Evolutionary conservation across 2,797 vertebrate species (phyloP).

Genomic region (Prunella strophiata): DNA sequence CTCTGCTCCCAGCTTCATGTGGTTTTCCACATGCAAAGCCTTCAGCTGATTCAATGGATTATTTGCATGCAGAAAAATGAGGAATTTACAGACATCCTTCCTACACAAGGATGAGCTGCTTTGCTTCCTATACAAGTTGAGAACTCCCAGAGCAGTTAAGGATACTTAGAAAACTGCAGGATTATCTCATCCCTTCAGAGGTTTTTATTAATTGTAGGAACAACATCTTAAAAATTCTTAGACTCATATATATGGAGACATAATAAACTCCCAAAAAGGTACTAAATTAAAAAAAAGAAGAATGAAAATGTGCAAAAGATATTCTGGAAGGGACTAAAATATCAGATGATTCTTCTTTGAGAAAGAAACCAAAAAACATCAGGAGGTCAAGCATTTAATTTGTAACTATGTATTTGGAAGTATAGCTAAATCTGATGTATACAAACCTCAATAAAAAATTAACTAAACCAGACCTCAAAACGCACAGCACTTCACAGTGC

Average conservation of each 20-base stretch:
- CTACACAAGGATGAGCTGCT: not conserved
- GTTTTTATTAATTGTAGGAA: not conserved
- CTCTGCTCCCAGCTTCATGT: not conserved
- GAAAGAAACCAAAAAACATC: not conserved
- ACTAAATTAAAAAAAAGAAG: not conserved
- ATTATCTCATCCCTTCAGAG: not conserved
- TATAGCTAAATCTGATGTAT: not conserved
- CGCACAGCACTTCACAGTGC: not conserved
- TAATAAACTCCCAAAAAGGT: not conserved
- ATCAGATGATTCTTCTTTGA: not conserved
- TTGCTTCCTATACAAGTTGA: not conserved
- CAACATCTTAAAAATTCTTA: not conserved
- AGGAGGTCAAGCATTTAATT: not conserved
- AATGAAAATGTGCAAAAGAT: not conserved
- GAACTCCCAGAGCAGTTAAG: not conserved
- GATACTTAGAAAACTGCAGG: not conserved
- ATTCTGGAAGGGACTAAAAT: not conserved
- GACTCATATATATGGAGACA: not conserved
- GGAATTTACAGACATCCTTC: not conserved
- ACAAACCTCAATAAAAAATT: not conserved
- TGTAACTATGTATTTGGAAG: not conserved
- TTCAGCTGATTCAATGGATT: not conserved
- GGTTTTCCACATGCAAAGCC: slow-evolving; percentile 21
- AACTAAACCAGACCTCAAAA: not conserved
- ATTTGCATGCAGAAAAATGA: not conserved